These are phyloP conservation scores for Meda fulgida DNA, from an alignment of 2,797 vertebrate species.

Conservation along the genomic window DNA sequence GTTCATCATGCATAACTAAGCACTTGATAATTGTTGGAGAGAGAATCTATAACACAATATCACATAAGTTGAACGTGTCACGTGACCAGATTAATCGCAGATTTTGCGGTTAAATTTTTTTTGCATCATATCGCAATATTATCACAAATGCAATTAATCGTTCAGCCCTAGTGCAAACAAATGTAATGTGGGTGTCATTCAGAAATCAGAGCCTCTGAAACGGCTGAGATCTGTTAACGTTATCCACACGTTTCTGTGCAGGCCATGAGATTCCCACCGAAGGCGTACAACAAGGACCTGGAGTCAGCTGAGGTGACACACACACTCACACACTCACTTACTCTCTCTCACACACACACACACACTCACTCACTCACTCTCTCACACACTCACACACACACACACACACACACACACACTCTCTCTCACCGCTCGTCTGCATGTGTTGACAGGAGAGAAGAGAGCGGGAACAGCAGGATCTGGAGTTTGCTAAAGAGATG, in stretches of 20 bases:
- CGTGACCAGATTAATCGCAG: too few species aligned
- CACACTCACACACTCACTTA: neutral
- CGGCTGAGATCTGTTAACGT: neutral
- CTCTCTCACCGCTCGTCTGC: constrained; percentile 6
- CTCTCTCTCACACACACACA: neutral
- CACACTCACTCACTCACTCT: neutral
- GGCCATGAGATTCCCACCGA: constrained; percentile 98
- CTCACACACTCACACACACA: neutral
- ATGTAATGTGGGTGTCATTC: neutral
- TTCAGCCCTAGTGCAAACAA: too few species aligned
- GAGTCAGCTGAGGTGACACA: constrained; percentile 92
- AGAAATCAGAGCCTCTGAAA: too few species aligned
- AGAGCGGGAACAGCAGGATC: constrained; percentile 95
- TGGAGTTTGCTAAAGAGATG: constrained; percentile 99
- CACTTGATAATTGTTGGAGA: too few species aligned
- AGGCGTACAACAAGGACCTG: constrained; percentile 99
- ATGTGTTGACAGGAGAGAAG: constrained; percentile 85
- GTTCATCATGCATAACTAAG: too few species aligned
- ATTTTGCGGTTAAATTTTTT: too few species aligned
- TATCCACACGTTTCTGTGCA: constrained; percentile 59
- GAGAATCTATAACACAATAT: too few species aligned
- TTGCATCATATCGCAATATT: too few species aligned
- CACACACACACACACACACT: neutral
- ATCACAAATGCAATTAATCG: too few species aligned
- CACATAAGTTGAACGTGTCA: too few species aligned